Percentiles rank a stretch among this genome's conserved stretches.
These are phyloP conservation scores for Nesogale talazaci DNA, from an alignment of 2,113 vertebrate genomes.

Conservation along the genomic window DNA sequence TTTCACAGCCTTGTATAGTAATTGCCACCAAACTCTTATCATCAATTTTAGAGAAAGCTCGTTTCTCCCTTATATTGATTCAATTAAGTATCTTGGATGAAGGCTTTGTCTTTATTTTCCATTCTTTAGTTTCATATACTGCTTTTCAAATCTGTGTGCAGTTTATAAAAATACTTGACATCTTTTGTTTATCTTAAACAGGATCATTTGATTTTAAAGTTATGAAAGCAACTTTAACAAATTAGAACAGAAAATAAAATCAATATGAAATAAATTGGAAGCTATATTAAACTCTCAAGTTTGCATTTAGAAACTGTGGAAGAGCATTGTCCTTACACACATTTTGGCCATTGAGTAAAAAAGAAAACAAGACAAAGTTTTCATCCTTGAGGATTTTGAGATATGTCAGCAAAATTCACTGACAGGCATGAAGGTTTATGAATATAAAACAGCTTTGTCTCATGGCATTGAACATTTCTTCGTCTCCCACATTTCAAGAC, in stretches of 20 bases:
- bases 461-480: background rate
- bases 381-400: background rate
- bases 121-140: background rate
- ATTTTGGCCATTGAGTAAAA: background rate
- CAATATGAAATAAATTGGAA: background rate
- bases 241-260: background rate
- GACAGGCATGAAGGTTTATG: background rate
- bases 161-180: background rate
- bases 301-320: background rate
- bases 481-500: background rate
- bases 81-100: too few species aligned
- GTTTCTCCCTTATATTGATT: background rate
- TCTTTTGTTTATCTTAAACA: background rate
- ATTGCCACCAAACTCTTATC: background rate
- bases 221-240: background rate
- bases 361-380: background rate
- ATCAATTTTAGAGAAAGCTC: background rate
- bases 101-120: too few species aligned
- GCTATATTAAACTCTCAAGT: fast-evolving
- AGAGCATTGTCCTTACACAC: fast-evolving
- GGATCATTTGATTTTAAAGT: background rate
- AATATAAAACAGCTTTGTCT: background rate
- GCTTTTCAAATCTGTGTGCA: background rate
- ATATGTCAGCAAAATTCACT: background rate
- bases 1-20: fast-evolving